Evolutionary conservation across 2,888 invertebrate species (phyloP).

Genomic region (Drosophila ustulata): DNA sequence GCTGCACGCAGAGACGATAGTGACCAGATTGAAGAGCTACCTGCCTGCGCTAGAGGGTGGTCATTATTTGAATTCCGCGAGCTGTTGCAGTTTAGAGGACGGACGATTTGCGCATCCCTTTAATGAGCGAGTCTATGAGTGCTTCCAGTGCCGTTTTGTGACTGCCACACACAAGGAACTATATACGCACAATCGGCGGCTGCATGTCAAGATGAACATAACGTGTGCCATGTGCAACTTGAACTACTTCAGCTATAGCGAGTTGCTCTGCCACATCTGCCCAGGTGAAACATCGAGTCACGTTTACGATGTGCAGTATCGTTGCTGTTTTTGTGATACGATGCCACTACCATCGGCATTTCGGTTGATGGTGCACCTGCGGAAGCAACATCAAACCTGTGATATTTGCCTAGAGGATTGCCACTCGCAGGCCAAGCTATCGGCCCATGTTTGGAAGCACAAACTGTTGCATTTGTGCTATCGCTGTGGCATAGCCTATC

Average conservation of each 20-base stretch:
- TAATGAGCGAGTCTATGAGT: conserved; percentile 91
- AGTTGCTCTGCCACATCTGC: conserved; percentile 94
- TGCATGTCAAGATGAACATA: conserved; percentile 93
- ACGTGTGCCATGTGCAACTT: conserved; percentile 95
- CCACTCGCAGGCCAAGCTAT: conserved; percentile 90
- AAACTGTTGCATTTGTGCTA: conserved; percentile 94
- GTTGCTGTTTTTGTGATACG: conserved; percentile 93
- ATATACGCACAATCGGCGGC: conserved; percentile 93
- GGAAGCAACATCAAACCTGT: conserved; percentile 93
- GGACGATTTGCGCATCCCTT: conserved; percentile 81
- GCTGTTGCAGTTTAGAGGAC: conserved; percentile 88
- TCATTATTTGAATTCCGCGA: conserved; percentile 90
- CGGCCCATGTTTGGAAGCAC: conserved; percentile 96
- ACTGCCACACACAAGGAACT: conserved; percentile 93
- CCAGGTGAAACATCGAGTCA: conserved; percentile 88
- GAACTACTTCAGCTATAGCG: conserved; percentile 94
- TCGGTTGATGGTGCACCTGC: conserved; percentile 93
- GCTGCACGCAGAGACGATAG: conserved; percentile 89
- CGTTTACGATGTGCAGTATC: conserved; percentile 88
- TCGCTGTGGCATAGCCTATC: conserved; percentile 94
- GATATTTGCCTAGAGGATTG: conserved; percentile 94
- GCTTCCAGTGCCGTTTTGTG: conserved; percentile 93
- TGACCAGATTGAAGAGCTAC: conserved; percentile 87
- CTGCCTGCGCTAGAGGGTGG: conserved; percentile 86
- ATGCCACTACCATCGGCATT: conserved; percentile 94